Conservation (phyloP, 2,888 invertebrate species). For the Nephrotoma appendiculata region DNA sequence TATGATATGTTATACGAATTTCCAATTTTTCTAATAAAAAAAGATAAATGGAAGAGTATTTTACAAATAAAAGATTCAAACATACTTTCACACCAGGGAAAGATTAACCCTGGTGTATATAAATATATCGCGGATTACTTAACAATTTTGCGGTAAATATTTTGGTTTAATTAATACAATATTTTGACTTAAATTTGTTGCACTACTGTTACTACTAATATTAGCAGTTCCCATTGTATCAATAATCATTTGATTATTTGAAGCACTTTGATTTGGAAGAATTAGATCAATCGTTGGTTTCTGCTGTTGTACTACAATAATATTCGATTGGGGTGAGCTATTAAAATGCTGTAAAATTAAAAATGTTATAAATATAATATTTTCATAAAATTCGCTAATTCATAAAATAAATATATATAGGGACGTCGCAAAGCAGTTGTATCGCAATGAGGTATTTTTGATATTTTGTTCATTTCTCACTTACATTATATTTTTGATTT, state of each 20-base stretch:
- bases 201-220: conserved; percentile 1
- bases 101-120: background rate
- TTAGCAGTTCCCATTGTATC: conserved; percentile 9
- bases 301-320: background rate
- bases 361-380: background rate
- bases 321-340: background rate
- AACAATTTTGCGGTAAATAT: conserved; percentile 9
- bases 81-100: background rate
- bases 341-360: background rate
- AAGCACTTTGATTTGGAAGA: background rate
- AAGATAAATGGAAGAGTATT: background rate
- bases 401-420: background rate
- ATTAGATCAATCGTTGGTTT: background rate
- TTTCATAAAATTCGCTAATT: background rate
- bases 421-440: background rate
- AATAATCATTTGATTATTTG: background rate
- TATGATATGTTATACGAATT: background rate
- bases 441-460: background rate
- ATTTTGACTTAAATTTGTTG: conserved; percentile 21
- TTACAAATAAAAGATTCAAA: background rate
- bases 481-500: no score
- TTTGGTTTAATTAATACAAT: conserved; percentile 24
- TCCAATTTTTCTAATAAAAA: background rate
- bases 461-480: background rate
- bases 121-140: background rate